phyloP scores from a whole-genome alignment of 2,113 vertebrate genomes.

The Odontophorus gujanensis region DNA sequence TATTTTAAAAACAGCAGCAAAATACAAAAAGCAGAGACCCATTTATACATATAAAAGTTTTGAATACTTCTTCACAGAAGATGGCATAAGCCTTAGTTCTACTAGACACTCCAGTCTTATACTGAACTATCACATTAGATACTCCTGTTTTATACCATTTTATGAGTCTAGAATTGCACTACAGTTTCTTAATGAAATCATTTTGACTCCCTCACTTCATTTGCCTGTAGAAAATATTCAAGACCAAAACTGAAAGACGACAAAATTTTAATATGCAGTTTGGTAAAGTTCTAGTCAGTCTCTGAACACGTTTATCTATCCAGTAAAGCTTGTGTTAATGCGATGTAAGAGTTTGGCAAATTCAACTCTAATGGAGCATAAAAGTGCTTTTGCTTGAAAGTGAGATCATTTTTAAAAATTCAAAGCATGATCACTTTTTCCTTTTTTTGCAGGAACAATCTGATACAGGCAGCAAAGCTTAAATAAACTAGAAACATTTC shows the following conservation, averaged over 20 bases:
- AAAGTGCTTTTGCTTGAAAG: slow-evolving; percentile 89
- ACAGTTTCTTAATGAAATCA: slow-evolving; percentile 14
- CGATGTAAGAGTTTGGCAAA: slow-evolving; percentile 85
- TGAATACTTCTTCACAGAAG: not conserved
- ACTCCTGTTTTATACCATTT: not conserved
- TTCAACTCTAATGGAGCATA: slow-evolving; percentile 88
- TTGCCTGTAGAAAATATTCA: slow-evolving; percentile 65
- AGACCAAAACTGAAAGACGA: slow-evolving; percentile 64
- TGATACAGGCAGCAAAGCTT: slow-evolving; percentile 88
- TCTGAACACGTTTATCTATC: slow-evolving; percentile 82
- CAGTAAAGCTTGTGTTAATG: slow-evolving; percentile 86
- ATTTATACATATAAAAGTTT: slow-evolving; percentile 6
- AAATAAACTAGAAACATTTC: slow-evolving; percentile 89
- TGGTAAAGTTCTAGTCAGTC: slow-evolving; percentile 85
- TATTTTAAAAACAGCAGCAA: not conserved
- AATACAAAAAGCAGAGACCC: slow-evolving; percentile 24
- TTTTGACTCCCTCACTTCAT: slow-evolving; percentile 1
- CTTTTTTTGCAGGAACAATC: slow-evolving; percentile 84
- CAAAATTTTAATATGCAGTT: slow-evolving; percentile 85
- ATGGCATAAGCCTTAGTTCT: not conserved
- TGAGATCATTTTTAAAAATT: slow-evolving; percentile 89
- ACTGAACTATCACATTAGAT: not conserved
- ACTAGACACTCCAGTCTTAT: not conserved
- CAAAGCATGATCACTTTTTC: slow-evolving; percentile 86
- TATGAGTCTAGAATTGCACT: slow-evolving; percentile 15